Evolutionary conservation across 2,113 vertebrate species (phyloP).

Genomic region (Embiotoca jacksoni): DNA sequence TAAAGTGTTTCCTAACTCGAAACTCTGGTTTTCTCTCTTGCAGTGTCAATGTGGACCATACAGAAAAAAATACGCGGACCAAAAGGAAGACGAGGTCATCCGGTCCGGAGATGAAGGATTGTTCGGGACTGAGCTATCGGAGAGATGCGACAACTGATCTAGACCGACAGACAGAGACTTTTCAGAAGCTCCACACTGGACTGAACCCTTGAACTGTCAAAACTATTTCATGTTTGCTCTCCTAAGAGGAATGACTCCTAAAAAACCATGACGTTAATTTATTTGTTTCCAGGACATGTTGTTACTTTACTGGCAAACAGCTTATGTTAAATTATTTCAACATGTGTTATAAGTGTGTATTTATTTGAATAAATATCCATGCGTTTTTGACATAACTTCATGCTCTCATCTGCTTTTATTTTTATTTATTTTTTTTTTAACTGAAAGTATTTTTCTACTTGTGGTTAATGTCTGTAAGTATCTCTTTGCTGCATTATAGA

Average conservation of each 20-base stretch:
- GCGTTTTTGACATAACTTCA: slow-evolving; percentile 67
- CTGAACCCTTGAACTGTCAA: slow-evolving; percentile 75
- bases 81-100: slow-evolving; percentile 75
- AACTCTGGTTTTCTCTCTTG: slow-evolving; percentile 1
- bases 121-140: slow-evolving; percentile 57
- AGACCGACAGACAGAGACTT: slow-evolving; percentile 41
- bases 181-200: slow-evolving; percentile 69
- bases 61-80: slow-evolving; percentile 77
- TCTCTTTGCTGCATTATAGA: slow-evolving; percentile 1
- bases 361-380: slow-evolving; percentile 92
- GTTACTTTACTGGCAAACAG: slow-evolving; percentile 71
- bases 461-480: background rate
- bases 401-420: slow-evolving; percentile 14
- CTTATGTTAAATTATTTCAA: slow-evolving; percentile 91
- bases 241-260: slow-evolving; percentile 56
- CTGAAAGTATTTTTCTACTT: background rate
- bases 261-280: slow-evolving; percentile 80
- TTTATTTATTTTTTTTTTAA: background rate
- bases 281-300: slow-evolving; percentile 76
- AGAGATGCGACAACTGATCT: slow-evolving; percentile 27
- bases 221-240: slow-evolving; percentile 67
- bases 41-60: slow-evolving; percentile 72
- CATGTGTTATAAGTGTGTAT: slow-evolving; percentile 93
- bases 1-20: background rate
- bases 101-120: slow-evolving; percentile 82